Conservation (phyloP, 2,888 invertebrate genomes). For the Ophion ventricosus region DNA sequence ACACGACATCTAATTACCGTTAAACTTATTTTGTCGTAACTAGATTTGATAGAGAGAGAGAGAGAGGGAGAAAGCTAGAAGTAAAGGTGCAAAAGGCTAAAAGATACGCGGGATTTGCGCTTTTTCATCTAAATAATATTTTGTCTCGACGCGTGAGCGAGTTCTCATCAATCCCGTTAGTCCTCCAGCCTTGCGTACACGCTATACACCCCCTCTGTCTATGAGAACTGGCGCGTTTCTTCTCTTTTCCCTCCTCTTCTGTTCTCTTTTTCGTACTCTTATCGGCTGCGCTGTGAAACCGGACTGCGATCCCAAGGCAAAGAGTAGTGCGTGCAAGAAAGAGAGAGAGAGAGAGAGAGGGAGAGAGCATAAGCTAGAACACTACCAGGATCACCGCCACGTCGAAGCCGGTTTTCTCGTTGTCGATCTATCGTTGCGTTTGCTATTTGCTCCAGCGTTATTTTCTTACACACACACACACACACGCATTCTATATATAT, state of each 20-base stretch:
- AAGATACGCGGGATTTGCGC: slow-evolving; percentile 11
- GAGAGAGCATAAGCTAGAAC: too few species aligned
- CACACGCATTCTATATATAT: not conserved
- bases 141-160: slow-evolving; percentile 23
- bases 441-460: slow-evolving; percentile 45
- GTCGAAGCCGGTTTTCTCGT: slow-evolving; percentile 60
- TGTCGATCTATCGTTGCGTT: slow-evolving; percentile 40
- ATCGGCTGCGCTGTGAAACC: slow-evolving; percentile 53
- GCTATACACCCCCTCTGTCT: slow-evolving; percentile 36
- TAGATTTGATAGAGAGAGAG: too few species aligned
- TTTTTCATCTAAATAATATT: not conserved
- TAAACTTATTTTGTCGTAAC: slow-evolving; percentile 74
- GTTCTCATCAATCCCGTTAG: slow-evolving; percentile 61
- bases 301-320: slow-evolving; percentile 29
- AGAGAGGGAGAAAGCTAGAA: not conserved
- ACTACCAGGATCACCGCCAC: slow-evolving; percentile 7
- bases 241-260: slow-evolving; percentile 9
- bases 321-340: slow-evolving; percentile 14
- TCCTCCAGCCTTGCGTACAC: slow-evolving; percentile 5
- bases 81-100: slow-evolving; percentile 13
- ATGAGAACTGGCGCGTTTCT: slow-evolving; percentile 44
- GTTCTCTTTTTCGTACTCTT: slow-evolving; percentile 51
- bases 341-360: slow-evolving; percentile 11
- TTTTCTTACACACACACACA: slow-evolving; percentile 7
- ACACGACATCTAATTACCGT: slow-evolving; percentile 75